phyloP scores from a whole-genome alignment of 1,140 invertebrate genomes.

The Helicoverpa zea region DNA sequence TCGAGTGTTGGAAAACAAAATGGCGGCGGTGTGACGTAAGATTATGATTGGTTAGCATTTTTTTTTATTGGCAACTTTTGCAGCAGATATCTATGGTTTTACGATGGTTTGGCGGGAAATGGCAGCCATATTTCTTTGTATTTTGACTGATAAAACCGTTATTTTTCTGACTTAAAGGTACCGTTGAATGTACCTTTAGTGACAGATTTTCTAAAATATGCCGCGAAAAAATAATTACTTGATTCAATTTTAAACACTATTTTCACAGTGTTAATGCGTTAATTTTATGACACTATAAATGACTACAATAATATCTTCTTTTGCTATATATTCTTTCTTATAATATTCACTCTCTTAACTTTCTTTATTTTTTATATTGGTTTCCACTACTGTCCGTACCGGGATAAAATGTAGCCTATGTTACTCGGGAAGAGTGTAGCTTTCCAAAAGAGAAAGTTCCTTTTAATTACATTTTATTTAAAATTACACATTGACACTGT shows the following conservation, averaged over 20 bases:
- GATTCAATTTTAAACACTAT: neutral
- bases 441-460: neutral
- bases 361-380: too few relatives aligned
- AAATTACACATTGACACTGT: neutral
- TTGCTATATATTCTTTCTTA: neutral
- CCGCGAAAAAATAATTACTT: conserved; percentile 9
- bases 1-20: neutral
- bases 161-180: neutral
- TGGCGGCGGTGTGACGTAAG: conserved; percentile 13
- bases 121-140: neutral
- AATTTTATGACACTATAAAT: neutral
- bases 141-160: neutral
- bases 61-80: conserved; percentile 1
- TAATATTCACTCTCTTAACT: neutral
- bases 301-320: neutral
- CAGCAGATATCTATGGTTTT: neutral
- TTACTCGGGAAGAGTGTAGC: too few relatives aligned
- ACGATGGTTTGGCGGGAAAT: neutral
- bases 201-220: neutral
- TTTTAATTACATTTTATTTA: neutral
- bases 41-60: conserved; percentile 20
- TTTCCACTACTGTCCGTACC: too few relatives aligned
- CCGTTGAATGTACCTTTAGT: neutral
- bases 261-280: neutral
- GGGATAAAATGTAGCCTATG: too few relatives aligned